phyloP scores from a whole-genome alignment of 2,797 vertebrate species.

The Propithecus perrieri region DNA sequence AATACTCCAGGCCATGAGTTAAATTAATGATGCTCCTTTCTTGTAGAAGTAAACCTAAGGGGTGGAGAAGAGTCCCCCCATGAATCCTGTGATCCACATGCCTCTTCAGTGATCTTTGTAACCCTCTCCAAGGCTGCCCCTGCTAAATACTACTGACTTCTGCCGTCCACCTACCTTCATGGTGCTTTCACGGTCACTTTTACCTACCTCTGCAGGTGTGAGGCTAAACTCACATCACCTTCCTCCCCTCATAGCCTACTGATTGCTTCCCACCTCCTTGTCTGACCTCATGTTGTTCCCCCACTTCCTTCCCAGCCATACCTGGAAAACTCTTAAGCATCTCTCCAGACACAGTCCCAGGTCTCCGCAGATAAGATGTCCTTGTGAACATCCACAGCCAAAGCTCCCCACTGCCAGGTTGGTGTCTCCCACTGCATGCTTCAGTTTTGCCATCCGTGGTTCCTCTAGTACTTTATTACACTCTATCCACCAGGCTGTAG shows the following conservation, averaged over 20 bases:
- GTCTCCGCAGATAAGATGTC: not conserved
- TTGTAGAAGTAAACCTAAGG: not conserved
- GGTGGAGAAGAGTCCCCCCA: not conserved
- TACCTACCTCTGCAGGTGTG: not conserved
- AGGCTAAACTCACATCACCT: not conserved
- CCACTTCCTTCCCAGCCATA: not conserved
- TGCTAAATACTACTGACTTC: accelerated
- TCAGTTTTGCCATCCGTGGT: not conserved
- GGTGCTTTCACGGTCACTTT: accelerated
- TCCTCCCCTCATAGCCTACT: not conserved
- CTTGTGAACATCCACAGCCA: not conserved
- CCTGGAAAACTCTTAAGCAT: not conserved
- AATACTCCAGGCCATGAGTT: not conserved
- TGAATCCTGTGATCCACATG: accelerated
- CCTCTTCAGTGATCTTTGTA: not conserved
- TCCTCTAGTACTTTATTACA: not conserved
- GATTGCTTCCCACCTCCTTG: not conserved
- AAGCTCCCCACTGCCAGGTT: accelerated
- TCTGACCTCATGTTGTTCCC: not conserved
- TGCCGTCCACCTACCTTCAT: not conserved
- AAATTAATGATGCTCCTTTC: not conserved
- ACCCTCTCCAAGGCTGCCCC: not conserved
- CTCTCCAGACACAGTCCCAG: not conserved
- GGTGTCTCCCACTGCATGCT: not conserved
- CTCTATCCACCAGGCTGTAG: not conserved